These are phyloP conservation scores for Chelonus formosanus DNA, from an alignment of 2,888 invertebrate genomes.

Conservation along the genomic window DNA sequence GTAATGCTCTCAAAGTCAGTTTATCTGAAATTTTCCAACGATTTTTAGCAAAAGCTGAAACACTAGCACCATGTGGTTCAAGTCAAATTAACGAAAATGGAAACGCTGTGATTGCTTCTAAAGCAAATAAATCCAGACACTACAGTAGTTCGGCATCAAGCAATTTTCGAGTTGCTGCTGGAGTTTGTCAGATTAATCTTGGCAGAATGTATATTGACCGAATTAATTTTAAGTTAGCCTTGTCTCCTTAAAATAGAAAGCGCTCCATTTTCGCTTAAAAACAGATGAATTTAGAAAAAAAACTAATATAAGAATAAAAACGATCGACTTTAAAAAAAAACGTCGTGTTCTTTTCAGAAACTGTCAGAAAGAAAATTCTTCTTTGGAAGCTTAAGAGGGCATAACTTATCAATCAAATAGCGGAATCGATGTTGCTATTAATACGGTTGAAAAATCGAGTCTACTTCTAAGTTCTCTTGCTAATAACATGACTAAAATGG, in stretches of 20 bases:
- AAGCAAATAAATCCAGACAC: no score
- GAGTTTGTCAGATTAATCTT: slow-evolving; percentile 26
- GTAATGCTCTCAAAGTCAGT: no score
- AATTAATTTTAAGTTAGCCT: neutral
- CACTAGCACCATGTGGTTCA: no score
- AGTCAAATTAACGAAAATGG: no score
- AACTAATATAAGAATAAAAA: slow-evolving; percentile 11
- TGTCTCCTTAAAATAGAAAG: slow-evolving; percentile 13
- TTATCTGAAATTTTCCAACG: no score
- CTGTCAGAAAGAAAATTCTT: no score
- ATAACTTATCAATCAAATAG: no score
- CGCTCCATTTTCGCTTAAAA: slow-evolving; percentile 9
- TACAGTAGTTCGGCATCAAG: no score
- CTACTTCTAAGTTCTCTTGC: neutral
- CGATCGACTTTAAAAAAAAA: slow-evolving; percentile 16
- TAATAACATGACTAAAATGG: neutral
- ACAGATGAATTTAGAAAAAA: no score
- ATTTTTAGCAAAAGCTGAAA: no score
- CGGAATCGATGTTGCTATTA: slow-evolving; percentile 10
- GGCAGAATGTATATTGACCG: slow-evolving; percentile 9
- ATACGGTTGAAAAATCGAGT: slow-evolving; percentile 11
- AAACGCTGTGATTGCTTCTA: no score
- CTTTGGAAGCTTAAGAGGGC: no score
- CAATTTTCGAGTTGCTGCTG: slow-evolving; percentile 15
- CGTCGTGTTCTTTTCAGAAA: slow-evolving; percentile 15